phyloP scores from a whole-genome alignment of 2,888 invertebrate species.

The Amphiduros pacificus region DNA sequence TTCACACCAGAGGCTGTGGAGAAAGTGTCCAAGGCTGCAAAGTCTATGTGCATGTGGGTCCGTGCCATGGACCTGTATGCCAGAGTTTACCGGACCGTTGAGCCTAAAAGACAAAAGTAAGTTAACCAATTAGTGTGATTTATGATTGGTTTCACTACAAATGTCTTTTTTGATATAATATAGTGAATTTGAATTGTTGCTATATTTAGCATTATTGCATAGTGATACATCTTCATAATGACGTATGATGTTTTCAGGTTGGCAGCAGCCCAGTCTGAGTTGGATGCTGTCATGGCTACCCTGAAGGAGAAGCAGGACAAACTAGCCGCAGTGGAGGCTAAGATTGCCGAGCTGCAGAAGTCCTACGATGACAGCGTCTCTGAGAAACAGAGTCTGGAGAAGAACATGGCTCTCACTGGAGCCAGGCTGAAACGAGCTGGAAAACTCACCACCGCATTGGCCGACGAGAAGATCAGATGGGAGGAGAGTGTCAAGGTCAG shows the following conservation, averaged over 20 bases:
- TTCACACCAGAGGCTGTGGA: constrained; percentile 83
- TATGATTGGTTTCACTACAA: not conserved
- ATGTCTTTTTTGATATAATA: not conserved
- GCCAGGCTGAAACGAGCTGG: constrained; percentile 80
- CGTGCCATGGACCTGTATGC: constrained; percentile 87
- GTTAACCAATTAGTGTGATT: constrained; percentile 33
- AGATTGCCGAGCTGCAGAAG: constrained; percentile 63
- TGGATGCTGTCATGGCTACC: constrained; percentile 75
- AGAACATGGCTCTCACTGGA: constrained; percentile 76
- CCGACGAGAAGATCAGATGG: constrained; percentile 86
- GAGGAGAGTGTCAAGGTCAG: constrained; percentile 71
- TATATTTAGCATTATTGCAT: too few relatives aligned
- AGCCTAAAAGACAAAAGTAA: constrained; percentile 82
- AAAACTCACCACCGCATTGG: constrained; percentile 80
- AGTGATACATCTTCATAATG: too few relatives aligned
- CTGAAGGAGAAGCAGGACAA: constrained; percentile 79
- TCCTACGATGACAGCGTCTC: constrained; percentile 60
- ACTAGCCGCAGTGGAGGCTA: constrained; percentile 79
- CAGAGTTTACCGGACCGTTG: constrained; percentile 82
- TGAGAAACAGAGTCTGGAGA: constrained; percentile 75
- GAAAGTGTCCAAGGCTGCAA: constrained; percentile 84
- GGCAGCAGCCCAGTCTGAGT: constrained; percentile 71
- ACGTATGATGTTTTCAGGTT: constrained; percentile 47
- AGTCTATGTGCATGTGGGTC: constrained; percentile 91
- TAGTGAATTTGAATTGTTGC: not conserved